Evolutionary conservation across 2,113 vertebrate genomes (phyloP).

Genomic region (Tetrax tetrax): DNA sequence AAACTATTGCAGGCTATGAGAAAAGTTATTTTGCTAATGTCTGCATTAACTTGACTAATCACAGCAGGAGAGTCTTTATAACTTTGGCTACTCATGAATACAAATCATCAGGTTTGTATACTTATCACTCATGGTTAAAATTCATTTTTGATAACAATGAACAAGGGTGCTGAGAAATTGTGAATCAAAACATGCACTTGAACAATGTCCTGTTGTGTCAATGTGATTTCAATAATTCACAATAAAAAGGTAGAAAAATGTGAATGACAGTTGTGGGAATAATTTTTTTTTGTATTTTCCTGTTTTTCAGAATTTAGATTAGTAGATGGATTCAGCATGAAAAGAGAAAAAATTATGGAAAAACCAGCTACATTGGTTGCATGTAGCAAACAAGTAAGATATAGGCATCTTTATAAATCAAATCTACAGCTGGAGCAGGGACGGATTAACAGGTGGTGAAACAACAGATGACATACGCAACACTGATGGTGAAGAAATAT

Average conservation of each 20-base stretch:
- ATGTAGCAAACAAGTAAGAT: not conserved
- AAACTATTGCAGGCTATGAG: not conserved
- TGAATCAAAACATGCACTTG: not conserved
- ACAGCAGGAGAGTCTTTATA: not conserved
- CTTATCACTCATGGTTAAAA: not conserved
- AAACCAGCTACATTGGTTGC: not conserved
- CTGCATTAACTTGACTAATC: not conserved
- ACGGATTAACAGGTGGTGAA: conserved; percentile 48
- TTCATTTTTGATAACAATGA: not conserved
- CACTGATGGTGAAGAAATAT: not conserved
- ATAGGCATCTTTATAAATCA: conserved; percentile 25
- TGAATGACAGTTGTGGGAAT: not conserved
- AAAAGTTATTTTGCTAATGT: not conserved
- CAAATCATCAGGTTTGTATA: not conserved
- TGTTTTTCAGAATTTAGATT: not conserved
- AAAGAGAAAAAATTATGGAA: not conserved
- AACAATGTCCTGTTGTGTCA: not conserved
- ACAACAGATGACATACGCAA: conserved; percentile 11
- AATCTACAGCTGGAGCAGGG: not conserved
- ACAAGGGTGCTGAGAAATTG: not conserved
- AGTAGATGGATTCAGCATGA: not conserved
- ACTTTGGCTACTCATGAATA: not conserved
- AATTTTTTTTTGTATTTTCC: not conserved
- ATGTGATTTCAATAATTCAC: not conserved
- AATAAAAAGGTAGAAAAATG: not conserved